These are phyloP conservation scores for Netelia inedita DNA, from an alignment of 2,888 invertebrate species.

Conservation along the genomic window DNA sequence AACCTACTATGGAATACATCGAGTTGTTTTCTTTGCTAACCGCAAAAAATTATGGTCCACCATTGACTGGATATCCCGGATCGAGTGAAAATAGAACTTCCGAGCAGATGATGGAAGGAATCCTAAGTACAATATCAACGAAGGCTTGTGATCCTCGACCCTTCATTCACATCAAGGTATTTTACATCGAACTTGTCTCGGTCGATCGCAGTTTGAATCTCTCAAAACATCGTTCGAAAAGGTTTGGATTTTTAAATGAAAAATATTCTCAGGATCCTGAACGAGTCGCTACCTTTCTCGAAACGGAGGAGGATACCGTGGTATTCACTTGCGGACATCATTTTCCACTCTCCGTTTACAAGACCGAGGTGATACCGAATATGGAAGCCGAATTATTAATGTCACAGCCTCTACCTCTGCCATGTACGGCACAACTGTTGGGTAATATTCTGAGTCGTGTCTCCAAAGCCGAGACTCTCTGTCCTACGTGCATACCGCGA, in stretches of 20 bases:
- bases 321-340: conserved; percentile 84
- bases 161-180: conserved; percentile 83
- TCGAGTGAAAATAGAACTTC: conserved; percentile 80
- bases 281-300: conserved; percentile 78
- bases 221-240: not conserved
- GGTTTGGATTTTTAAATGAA: not conserved
- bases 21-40: conserved; percentile 80
- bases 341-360: conserved; percentile 79
- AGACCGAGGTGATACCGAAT: conserved; percentile 80
- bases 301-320: conserved; percentile 80
- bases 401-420: conserved; percentile 79
- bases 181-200: too few species aligned
- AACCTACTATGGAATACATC: conserved; percentile 80
- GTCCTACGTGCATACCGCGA: conserved; percentile 81
- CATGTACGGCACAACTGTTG: conserved; percentile 82
- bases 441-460: conserved; percentile 77
- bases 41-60: conserved; percentile 82
- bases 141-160: conserved; percentile 80
- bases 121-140: conserved; percentile 81
- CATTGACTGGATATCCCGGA: conserved; percentile 82
- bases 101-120: conserved; percentile 82
- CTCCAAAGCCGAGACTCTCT: conserved; percentile 81
- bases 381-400: conserved; percentile 83
- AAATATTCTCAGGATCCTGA: conserved; percentile 74
- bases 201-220: not conserved